Conservation (phyloP, 2,113 vertebrate species). For the Prinia subflava region DNA sequence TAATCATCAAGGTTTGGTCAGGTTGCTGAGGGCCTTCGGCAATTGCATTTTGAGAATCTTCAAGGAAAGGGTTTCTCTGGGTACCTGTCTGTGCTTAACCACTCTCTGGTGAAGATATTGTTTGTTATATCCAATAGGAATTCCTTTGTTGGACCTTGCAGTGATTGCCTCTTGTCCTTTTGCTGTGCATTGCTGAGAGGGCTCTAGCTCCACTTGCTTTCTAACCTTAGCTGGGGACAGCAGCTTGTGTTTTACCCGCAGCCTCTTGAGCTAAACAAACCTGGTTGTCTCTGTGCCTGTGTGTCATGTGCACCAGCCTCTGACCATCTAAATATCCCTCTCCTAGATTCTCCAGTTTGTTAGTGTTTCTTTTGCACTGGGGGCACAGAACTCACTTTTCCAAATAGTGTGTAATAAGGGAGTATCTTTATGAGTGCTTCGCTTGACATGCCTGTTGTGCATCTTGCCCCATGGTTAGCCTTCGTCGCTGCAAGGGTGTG, state of each 20-base stretch:
- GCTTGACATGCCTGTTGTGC: rapidly evolving
- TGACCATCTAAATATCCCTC: not conserved
- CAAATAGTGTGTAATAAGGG: not conserved
- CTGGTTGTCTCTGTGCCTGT: not conserved
- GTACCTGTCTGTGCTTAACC: not conserved
- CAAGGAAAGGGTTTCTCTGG: not conserved
- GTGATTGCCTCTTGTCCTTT: not conserved
- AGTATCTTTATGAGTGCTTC: not conserved
- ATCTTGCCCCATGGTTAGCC: not conserved
- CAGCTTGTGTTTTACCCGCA: not conserved
- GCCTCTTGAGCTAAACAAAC: not conserved
- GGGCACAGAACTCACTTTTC: not conserved
- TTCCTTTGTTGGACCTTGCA: not conserved
- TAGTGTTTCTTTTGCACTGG: not conserved
- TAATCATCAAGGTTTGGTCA: not conserved
- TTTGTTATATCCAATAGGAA: not conserved
- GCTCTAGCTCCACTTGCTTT: not conserved
- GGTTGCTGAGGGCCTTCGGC: not conserved
- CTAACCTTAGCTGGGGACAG: not conserved
- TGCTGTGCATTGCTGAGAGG: not conserved
- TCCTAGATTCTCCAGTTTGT: not conserved
- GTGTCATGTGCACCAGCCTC: not conserved
- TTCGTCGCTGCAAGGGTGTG: rapidly evolving
- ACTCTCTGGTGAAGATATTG: not conserved
- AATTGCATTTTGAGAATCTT: not conserved